Conservation (phyloP, 2,888 invertebrate genomes). For the Syrista parreyssii region DNA sequence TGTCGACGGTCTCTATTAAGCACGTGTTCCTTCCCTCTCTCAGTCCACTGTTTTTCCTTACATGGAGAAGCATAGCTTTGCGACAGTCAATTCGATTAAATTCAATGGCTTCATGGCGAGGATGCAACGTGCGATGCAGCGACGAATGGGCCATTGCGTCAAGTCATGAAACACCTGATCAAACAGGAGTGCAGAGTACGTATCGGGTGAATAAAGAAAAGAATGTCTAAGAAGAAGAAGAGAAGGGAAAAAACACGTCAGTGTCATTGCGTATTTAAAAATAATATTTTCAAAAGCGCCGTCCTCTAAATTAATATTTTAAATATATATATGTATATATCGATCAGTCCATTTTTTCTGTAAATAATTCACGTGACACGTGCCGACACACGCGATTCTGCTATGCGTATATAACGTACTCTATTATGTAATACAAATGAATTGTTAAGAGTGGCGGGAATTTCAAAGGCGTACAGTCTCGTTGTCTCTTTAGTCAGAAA, state of each 20-base stretch:
- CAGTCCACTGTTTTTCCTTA: background rate
- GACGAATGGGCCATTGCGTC: background rate
- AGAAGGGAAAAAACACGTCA: background rate
- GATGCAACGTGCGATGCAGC: background rate
- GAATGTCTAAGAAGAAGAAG: background rate
- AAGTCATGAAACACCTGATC: background rate
- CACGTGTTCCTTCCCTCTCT: background rate
- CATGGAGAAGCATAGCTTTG: background rate
- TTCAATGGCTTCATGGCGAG: background rate
- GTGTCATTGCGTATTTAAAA: background rate
- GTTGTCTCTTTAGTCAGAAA: background rate
- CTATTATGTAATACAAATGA: background rate
- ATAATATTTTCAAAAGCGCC: background rate
- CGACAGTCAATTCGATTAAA: background rate
- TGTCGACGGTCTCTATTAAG: background rate
- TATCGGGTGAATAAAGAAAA: background rate
- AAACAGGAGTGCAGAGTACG: background rate
- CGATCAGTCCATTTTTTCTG: background rate
- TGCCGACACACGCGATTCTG: background rate
- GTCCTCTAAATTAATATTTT: background rate
- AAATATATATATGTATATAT: background rate
- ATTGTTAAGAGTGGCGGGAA: background rate
- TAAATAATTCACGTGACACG: background rate
- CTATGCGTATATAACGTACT: background rate
- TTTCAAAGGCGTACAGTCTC: background rate